Conservation (phyloP, 1,140 invertebrate genomes). For the Drosophila pandora region DNA sequence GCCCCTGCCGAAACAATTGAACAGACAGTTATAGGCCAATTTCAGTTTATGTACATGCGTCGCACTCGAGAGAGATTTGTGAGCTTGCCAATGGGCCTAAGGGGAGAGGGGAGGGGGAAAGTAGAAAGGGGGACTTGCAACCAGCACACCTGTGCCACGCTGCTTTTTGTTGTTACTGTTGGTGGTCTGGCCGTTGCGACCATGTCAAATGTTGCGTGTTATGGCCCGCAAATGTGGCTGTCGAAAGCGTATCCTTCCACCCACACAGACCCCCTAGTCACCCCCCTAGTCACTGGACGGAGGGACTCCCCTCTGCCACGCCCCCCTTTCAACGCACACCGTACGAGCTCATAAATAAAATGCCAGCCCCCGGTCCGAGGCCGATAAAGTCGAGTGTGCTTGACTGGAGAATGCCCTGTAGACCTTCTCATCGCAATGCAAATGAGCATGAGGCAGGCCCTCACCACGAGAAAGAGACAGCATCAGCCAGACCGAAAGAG, state of each 20-base stretch:
- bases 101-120: background rate
- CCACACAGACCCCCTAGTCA: slow-evolving; percentile 17
- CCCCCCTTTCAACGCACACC: slow-evolving; percentile 64
- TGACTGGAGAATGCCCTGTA: slow-evolving; percentile 74
- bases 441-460: slow-evolving; percentile 43
- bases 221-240: slow-evolving; percentile 77
- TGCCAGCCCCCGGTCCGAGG: slow-evolving; percentile 46
- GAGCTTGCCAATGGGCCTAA: slow-evolving; percentile 7
- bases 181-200: slow-evolving; percentile 31
- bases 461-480: slow-evolving; percentile 9
- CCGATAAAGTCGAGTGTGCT: slow-evolving; percentile 65
- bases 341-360: slow-evolving; percentile 78
- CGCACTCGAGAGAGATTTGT: slow-evolving; percentile 74
- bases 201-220: slow-evolving; percentile 81
- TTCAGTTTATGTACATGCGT: slow-evolving; percentile 77
- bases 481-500: slow-evolving; percentile 4
- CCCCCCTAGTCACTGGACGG: slow-evolving; percentile 9
- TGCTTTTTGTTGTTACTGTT: slow-evolving; percentile 17
- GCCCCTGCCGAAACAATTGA: slow-evolving; percentile 71
- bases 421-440: slow-evolving; percentile 53
- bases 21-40: slow-evolving; percentile 81
- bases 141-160: slow-evolving; percentile 8
- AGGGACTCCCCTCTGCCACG: background rate
- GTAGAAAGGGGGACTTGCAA: slow-evolving; percentile 11
- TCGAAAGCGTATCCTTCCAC: slow-evolving; percentile 67